Evolutionary conservation across 2,888 invertebrate species (phyloP).

Genomic region (Apocheima hispidaria): DNA sequence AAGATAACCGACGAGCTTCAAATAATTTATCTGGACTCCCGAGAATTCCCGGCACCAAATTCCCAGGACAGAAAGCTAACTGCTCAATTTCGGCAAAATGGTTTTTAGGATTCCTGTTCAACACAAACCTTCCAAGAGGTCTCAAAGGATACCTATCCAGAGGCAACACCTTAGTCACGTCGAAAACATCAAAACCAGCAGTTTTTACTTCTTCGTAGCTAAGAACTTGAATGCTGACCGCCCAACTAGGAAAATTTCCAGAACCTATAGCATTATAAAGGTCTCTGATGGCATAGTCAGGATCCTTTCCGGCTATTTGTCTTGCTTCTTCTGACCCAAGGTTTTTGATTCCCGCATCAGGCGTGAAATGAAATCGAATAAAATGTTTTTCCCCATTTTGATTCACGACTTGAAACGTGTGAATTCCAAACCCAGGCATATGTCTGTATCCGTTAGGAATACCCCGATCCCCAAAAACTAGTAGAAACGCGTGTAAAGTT

Average conservation of each 20-base stretch:
- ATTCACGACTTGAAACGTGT: slow-evolving; percentile 95
- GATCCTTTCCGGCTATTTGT: slow-evolving; percentile 88
- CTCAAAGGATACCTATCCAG: slow-evolving; percentile 90
- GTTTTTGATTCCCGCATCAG: slow-evolving; percentile 94
- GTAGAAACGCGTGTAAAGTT: slow-evolving; percentile 91
- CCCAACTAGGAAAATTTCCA: slow-evolving; percentile 90
- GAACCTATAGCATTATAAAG: slow-evolving; percentile 93
- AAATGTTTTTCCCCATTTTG: slow-evolving; percentile 88
- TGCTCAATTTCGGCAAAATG: slow-evolving; percentile 96
- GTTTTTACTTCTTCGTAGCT: slow-evolving; percentile 91
- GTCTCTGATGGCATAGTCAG: slow-evolving; percentile 95
- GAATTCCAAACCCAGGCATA: slow-evolving; percentile 97
- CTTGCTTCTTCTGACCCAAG: slow-evolving; percentile 21
- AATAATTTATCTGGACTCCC: slow-evolving; percentile 95
- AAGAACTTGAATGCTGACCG: slow-evolving; percentile 93
- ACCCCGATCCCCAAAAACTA: slow-evolving; percentile 95
- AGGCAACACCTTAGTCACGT: slow-evolving; percentile 95
- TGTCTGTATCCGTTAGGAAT: slow-evolving; percentile 95
- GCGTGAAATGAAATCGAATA: slow-evolving; percentile 95
- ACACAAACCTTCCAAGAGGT: slow-evolving; percentile 91
- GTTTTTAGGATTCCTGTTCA: slow-evolving; percentile 94
- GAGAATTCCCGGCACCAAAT: slow-evolving; percentile 94
- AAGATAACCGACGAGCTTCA: slow-evolving; percentile 91
- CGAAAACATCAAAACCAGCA: slow-evolving; percentile 94
- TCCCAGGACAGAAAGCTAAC: slow-evolving; percentile 93